Base-by-base conservation (phyloP, 1,140 invertebrate genomes). In the Drosophila sp. region DNA sequence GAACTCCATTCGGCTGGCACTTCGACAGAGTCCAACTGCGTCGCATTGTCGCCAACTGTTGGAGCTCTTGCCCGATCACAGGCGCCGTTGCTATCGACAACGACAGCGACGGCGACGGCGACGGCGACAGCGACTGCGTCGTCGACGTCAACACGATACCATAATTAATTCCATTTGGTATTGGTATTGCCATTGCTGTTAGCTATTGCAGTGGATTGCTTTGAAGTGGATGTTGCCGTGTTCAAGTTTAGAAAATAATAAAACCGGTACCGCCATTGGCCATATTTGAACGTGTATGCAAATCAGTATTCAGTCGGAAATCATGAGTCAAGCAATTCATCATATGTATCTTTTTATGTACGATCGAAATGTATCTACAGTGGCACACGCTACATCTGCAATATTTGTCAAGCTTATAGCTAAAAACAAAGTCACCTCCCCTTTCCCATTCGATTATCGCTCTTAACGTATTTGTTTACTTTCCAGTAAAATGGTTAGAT, bases 261-360 rank as follows among this genome's bases (percentile, higher is more conserved):
- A 87, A 87, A 87, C 82, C 80, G 67, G 82, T 82, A 84, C 81
- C 16, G 65, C 53, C 77, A 64, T 73, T 89, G 63, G 79, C 83
- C 83, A 89, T 89, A 89, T 84, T 72, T 89, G 83, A 80, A 89
- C 84, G 36, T 89, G 83, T 89, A 89, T 89, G 83, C 84, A 89
- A 89, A 89, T 89, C 57, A 63, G 63, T 70, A 32, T 63, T 46
- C 46, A 89, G 73, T 89, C 84, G 83, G 83, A 89, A 89, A 83
- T 62, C 64, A 78, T 89, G 83, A 89, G 65, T 89, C 84, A 83
- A 79, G 48, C 59, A 80, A 83, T 89, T 80, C 76, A 89, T 87
- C 83, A 87, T 65, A 36, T 59, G 21, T 36, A n/a, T 50, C 21
- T 21, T n/a, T 54, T 34, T 43, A 8, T 29, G 7, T 29, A 29